Evolutionary conservation across 35 echinoderm and acorn worm species (phyloP).

Genomic region (Diadema setosum): DNA sequence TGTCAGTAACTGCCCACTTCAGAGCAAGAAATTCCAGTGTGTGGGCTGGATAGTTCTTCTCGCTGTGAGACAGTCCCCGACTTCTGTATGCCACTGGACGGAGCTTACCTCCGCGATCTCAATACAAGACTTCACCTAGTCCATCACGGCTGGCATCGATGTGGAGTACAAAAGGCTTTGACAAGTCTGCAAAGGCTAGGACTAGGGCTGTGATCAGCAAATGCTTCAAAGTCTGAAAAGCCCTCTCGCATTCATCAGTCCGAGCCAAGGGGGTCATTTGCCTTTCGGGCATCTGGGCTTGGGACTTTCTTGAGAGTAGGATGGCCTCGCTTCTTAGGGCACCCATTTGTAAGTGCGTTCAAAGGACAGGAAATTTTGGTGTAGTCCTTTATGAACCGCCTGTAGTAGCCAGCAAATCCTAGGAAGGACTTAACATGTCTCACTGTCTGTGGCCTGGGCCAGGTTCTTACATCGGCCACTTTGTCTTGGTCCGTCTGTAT

Average conservation of each 20-base stretch:
- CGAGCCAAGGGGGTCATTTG: neutral
- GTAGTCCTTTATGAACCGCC: conserved; percentile 16
- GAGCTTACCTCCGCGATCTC: conserved; percentile 15
- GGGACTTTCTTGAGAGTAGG: no score
- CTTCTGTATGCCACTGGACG: conserved; percentile 54
- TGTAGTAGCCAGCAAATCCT: conserved; percentile 39
- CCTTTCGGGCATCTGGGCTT: neutral
- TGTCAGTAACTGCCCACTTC: conserved; percentile 56
- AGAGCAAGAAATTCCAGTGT: conserved; percentile 40
- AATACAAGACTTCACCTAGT: conserved; percentile 48
- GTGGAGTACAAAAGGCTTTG: conserved; percentile 42
- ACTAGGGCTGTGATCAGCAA: conserved; percentile 47
- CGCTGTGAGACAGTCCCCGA: neutral
- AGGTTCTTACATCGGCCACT: neutral
- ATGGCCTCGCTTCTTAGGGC: no score
- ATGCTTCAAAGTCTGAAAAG: conserved; percentile 35
- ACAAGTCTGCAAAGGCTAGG: conserved; percentile 60
- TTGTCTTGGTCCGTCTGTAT: conserved; percentile 22
- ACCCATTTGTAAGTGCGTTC: conserved; percentile 13
- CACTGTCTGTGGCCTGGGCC: neutral
- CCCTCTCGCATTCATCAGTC: conserved; percentile 34
- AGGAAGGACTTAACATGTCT: conserved; percentile 32
- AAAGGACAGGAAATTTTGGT: conserved; percentile 1
- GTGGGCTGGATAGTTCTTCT: conserved; percentile 51
- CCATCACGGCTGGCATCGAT: conserved; percentile 51